A percentile compares a stretch with the other conserved stretches of the same genome.
Evolutionary conservation across 2,113 vertebrate genomes (phyloP).

Genomic region (Poecilia latipinna): DNA sequence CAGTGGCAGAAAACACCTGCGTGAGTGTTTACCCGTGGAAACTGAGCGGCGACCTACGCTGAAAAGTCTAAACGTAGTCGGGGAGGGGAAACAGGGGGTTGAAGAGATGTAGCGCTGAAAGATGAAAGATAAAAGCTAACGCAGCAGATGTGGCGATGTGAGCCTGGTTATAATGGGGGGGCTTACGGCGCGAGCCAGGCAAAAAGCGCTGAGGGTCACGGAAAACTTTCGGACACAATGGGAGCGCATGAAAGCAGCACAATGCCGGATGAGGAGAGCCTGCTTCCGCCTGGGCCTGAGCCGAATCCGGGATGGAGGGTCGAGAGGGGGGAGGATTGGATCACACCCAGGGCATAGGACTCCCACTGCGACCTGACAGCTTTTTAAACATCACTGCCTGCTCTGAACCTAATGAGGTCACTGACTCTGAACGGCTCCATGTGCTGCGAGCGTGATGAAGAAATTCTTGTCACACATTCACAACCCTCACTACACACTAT

Average conservation of each 20-base stretch:
- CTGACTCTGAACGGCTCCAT: conserved; percentile 35
- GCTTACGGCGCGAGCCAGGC: conserved; percentile 64
- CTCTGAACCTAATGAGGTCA: conserved; percentile 63
- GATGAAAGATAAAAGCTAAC: conserved; percentile 78
- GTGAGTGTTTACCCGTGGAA: too few species aligned
- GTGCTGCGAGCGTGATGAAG: conserved; percentile 35
- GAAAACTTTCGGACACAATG: conserved; percentile 66
- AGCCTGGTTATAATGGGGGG: conserved; percentile 68
- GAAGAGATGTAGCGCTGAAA: conserved; percentile 57
- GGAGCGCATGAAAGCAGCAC: conserved; percentile 32
- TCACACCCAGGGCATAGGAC: conserved; percentile 41
- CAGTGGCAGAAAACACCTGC: too few species aligned
- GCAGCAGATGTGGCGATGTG: conserved; percentile 65
- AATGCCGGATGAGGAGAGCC: conserved; percentile 29
- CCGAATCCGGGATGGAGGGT: conserved; percentile 27
- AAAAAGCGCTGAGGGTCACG: conserved; percentile 75
- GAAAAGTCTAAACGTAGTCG: conserved; percentile 19
- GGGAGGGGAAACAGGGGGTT: neutral
- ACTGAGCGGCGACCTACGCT: neutral
- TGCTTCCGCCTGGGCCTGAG: conserved; percentile 52
- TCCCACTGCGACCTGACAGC: conserved; percentile 54
- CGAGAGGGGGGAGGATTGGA: conserved; percentile 41
- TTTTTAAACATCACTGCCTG: conserved; percentile 61
- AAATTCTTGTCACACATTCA: conserved; percentile 6
- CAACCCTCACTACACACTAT: too few species aligned